Percentiles rank a stretch among this genome's conserved stretches.
phyloP scores from a whole-genome alignment of 2,797 vertebrate genomes.

The Mus minutoides region DNA sequence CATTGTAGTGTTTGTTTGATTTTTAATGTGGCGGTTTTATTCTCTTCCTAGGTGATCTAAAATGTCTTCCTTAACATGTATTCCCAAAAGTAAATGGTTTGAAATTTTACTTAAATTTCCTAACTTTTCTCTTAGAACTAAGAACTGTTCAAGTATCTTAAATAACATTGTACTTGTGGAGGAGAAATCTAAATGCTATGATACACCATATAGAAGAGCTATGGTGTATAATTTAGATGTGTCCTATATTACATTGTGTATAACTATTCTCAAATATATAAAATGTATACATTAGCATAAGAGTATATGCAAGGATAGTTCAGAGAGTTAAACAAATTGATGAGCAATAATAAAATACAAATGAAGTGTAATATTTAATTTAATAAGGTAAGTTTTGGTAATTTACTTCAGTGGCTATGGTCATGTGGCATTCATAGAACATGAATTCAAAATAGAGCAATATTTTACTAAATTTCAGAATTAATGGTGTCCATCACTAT shows the following conservation, averaged over 20 bases:
- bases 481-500: constrained; percentile 74
- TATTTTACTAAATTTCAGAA: constrained; percentile 72
- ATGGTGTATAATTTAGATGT: constrained; percentile 8
- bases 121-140: background rate
- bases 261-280: background rate
- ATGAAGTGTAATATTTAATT: constrained; percentile 58
- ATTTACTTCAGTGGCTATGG: constrained; percentile 40
- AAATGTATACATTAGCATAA: constrained; percentile 61
- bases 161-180: background rate
- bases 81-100: background rate
- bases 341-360: background rate
- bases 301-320: background rate
- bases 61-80: background rate
- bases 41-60: background rate
- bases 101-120: constrained; percentile 9
- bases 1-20: background rate
- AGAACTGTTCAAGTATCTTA: constrained; percentile 52
- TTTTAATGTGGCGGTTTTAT: background rate
- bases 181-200: constrained; percentile 12
- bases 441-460: constrained; percentile 72
- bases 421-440: constrained; percentile 62
- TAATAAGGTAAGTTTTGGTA: constrained; percentile 62
- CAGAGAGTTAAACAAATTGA: constrained; percentile 63
- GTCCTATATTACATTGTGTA: constrained; percentile 16
- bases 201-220: background rate